A percentile compares a stretch with the other conserved stretches of the same genome.
Conservation (phyloP, 2,888 invertebrate species). For the Lumbricus terrestris region DNA sequence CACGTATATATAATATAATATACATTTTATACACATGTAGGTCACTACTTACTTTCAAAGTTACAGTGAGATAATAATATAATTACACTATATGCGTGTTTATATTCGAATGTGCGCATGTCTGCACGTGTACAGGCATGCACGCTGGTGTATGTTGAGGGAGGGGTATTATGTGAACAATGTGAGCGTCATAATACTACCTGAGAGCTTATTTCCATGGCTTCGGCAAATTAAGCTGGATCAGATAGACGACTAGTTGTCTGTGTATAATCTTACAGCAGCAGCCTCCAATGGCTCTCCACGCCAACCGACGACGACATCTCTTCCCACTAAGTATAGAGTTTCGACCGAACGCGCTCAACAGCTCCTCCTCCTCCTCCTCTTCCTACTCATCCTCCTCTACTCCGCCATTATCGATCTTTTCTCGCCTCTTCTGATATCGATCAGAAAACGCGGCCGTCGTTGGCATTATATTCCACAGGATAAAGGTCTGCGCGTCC, state of each 20-base stretch:
- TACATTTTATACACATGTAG: background rate
- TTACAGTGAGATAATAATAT: no score
- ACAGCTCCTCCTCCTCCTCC: no score
- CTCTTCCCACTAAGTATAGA: no score
- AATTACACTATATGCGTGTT: background rate
- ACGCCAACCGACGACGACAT: no score
- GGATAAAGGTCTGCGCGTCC: background rate
- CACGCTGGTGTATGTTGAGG: background rate
- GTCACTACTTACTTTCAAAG: no score
- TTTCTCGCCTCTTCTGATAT: conserved; percentile 3
- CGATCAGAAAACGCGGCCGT: background rate
- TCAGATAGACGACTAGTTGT: background rate
- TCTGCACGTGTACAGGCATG: background rate
- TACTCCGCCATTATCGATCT: background rate
- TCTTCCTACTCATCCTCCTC: background rate
- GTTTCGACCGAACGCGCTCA: no score
- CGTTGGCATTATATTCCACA: background rate
- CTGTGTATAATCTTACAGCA: background rate
- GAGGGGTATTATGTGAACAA: background rate
- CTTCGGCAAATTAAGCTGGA: background rate
- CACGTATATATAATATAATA: background rate
- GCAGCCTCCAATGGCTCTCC: background rate
- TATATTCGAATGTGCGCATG: background rate
- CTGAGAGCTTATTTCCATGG: background rate
- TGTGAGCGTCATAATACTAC: background rate